phyloP scores from a whole-genome alignment of 2,888 invertebrate species.

The Scaptomyza cyrtandrae region DNA sequence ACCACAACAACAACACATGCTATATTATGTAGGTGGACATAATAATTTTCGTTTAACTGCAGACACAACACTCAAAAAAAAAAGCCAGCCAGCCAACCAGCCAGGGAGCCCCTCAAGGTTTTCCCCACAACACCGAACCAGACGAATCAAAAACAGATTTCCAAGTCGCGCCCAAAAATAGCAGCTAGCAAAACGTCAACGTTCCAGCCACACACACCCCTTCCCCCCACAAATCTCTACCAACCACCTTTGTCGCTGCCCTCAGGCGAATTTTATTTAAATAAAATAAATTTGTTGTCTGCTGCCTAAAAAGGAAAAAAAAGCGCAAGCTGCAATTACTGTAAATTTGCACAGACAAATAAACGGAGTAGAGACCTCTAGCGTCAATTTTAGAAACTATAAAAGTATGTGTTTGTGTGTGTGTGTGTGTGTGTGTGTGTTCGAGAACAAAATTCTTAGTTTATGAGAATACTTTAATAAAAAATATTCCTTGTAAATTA shows the following conservation, averaged over 20 bases:
- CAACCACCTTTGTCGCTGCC: constrained; percentile 36
- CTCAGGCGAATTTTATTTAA: constrained; percentile 74
- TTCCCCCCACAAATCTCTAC: not conserved
- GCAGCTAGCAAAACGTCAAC: constrained; percentile 42
- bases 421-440: constrained; percentile 1
- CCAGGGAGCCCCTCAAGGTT: constrained; percentile 43
- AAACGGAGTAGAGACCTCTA: constrained; percentile 15
- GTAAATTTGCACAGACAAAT: constrained; percentile 67
- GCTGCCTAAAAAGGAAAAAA: constrained; percentile 40
- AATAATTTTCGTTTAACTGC: constrained; percentile 68
- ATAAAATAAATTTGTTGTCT: constrained; percentile 77
- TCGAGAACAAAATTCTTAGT: constrained; percentile 1
- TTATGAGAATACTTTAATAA: too few species aligned
- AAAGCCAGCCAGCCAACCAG: constrained; percentile 3
- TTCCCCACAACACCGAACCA: constrained; percentile 31
- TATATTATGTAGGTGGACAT: constrained; percentile 80
- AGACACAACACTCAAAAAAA: constrained; percentile 62
- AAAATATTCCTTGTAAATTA: too few species aligned
- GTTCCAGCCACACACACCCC: constrained; percentile 7
- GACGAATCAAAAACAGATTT: constrained; percentile 54
- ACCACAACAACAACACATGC: constrained; percentile 60
- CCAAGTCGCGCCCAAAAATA: constrained; percentile 74
- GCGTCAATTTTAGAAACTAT: not conserved
- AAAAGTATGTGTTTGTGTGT: not conserved
- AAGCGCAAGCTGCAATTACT: constrained; percentile 67